These are phyloP conservation scores for Myotis brandtii DNA, from an alignment of 2,113 vertebrate species.

Conservation along the genomic window DNA sequence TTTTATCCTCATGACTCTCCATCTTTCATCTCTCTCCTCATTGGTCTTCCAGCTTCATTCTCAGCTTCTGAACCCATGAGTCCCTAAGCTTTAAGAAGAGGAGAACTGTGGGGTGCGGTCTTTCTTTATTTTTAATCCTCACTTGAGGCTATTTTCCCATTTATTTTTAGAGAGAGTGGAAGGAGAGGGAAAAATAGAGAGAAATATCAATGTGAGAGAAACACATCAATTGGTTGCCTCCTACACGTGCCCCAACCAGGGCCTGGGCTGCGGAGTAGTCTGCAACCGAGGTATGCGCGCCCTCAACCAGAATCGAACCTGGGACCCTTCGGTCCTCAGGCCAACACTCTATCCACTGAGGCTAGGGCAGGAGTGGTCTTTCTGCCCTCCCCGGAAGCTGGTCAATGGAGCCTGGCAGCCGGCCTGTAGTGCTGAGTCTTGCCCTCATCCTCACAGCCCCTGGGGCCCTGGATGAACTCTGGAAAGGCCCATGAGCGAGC, in stretches of 20 bases:
- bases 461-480: conserved; percentile 82
- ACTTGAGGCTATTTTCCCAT: no score
- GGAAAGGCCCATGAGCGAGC: conserved; percentile 75
- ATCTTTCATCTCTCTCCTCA: neutral
- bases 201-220: no score
- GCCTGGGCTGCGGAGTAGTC: no score
- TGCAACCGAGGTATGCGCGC: no score
- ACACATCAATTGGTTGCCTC: no score
- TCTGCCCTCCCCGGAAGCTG: neutral
- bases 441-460: conserved; percentile 59
- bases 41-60: neutral
- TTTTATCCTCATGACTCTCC: neutral
- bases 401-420: neutral
- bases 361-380: neutral
- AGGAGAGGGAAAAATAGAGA: no score
- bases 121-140: neutral
- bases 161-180: no score
- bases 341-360: no score
- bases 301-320: no score
- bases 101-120: neutral
- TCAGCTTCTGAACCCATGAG: neutral
- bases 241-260: no score
- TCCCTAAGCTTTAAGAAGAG: neutral
- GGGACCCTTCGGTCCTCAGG: no score
- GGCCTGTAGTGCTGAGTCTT: neutral